Evolutionary conservation across 2,797 vertebrate genomes (phyloP).

Genomic region (Tangara arthus): DNA sequence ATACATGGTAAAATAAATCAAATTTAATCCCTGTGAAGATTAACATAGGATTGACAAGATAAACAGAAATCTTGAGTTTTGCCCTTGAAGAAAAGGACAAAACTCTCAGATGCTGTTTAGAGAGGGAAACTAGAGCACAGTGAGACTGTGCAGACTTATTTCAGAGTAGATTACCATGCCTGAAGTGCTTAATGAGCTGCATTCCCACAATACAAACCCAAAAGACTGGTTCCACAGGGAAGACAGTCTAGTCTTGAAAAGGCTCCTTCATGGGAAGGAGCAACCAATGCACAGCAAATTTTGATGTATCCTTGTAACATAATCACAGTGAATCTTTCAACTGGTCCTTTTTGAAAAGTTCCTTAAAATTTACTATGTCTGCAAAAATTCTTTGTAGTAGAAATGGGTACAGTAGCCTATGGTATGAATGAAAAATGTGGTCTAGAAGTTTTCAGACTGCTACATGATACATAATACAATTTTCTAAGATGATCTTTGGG

Average conservation of each 20-base stretch:
- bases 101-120: neutral
- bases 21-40: neutral
- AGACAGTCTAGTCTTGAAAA: no score
- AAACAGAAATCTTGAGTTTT: neutral
- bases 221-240: no score
- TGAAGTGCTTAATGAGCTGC: neutral
- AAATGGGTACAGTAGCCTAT: neutral
- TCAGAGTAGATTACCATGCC: neutral
- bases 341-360: neutral
- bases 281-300: neutral
- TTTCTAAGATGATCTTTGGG: neutral
- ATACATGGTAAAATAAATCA: neutral
- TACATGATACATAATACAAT: neutral
- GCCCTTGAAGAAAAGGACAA: neutral
- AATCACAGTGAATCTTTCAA: neutral
- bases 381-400: neutral
- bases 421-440: neutral
- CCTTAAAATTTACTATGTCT: neutral
- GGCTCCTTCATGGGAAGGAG: no score
- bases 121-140: neutral
- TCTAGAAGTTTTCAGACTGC: neutral
- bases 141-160: neutral
- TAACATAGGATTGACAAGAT: neutral
- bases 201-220: neutral
- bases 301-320: neutral